phyloP scores from a whole-genome alignment of 2,888 invertebrate genomes.

The Marasmarcha lunaedactyla region DNA sequence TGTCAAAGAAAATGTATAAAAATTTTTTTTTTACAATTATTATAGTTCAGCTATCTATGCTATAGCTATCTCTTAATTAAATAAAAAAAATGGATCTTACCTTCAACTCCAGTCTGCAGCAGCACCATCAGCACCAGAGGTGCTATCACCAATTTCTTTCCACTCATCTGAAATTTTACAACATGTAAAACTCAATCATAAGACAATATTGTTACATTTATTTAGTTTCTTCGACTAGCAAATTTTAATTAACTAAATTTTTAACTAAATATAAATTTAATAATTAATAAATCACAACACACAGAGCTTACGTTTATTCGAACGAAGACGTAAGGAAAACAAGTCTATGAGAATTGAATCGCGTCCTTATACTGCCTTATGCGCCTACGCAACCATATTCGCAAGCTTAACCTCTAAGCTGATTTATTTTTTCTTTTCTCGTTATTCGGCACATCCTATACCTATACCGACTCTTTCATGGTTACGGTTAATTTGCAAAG shows the following conservation, averaged over 20 bases:
- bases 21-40: too few species aligned
- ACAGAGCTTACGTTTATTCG: neutral
- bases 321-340: slow-evolving; percentile 29
- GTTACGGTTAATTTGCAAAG: neutral
- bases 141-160: slow-evolving; percentile 37
- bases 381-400: slow-evolving; percentile 43
- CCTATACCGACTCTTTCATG: neutral
- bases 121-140: slow-evolving; percentile 46
- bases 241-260: too few species aligned
- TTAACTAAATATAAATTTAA: too few species aligned
- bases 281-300: neutral
- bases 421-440: slow-evolving; percentile 5
- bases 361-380: slow-evolving; percentile 42
- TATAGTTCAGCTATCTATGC: too few species aligned
- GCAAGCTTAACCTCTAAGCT: slow-evolving; percentile 11
- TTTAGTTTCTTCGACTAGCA: too few species aligned
- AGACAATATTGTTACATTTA: too few species aligned
- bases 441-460: neutral
- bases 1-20: too few species aligned
- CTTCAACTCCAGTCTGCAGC: slow-evolving; percentile 34
- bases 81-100: slow-evolving; percentile 27
- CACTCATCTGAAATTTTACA: slow-evolving; percentile 41
- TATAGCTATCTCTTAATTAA: too few species aligned
- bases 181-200: slow-evolving; percentile 8
- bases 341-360: slow-evolving; percentile 24